Evolutionary conservation across 92 coral and sea anemone genomes (phyloP), one percentile per base, ranked within the genome.

Genomic region (Epizoanthus scotinus): DNA sequence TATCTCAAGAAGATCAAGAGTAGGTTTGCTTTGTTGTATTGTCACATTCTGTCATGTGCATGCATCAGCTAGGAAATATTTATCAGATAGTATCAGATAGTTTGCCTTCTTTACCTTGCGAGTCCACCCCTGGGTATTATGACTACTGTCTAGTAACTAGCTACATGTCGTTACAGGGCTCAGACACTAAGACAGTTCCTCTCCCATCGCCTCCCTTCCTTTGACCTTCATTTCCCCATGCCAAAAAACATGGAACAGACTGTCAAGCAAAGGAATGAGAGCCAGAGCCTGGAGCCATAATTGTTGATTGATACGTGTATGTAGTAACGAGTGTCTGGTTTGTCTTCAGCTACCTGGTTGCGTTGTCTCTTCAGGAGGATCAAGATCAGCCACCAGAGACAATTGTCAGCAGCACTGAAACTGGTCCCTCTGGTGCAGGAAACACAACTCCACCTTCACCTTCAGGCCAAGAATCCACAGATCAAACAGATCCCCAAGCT

Each of bases 1-100:
- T 96, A 18, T 89, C 98, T 12, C 99, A 91, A 57, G 99, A 96
- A 63, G 99, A 96, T 63, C 98, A 91, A 84, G 99, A 96, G 99
- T 96, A 93, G 77, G 98, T 12, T 52, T 19, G 15, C 27, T 65
- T 21, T 28, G 0, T 18, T 57, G 21, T 21, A n/a, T 60, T 62
- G 63, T 17, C 13, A 2, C 28, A 28, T 38, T 7, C 50, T 40
- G n/a, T 47, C 40, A 13, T 20, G 20, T 75, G 47, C 25, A 13
- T 56, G 3, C 36, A 62, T 34, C 5, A 3, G 40, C 5, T 61
- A 27, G 1, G 1, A 60, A 8, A 44, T 67, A 44, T 44, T 44
- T 44, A 44, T 44, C 13, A 10, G 2, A 36, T 36, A 38, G 44
- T 38, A 8, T 38, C 44, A 38, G 52, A 44, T 44, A 12, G 14